Base-by-base conservation (phyloP, 2,888 invertebrate species). In the Cephus runcator region DNA sequence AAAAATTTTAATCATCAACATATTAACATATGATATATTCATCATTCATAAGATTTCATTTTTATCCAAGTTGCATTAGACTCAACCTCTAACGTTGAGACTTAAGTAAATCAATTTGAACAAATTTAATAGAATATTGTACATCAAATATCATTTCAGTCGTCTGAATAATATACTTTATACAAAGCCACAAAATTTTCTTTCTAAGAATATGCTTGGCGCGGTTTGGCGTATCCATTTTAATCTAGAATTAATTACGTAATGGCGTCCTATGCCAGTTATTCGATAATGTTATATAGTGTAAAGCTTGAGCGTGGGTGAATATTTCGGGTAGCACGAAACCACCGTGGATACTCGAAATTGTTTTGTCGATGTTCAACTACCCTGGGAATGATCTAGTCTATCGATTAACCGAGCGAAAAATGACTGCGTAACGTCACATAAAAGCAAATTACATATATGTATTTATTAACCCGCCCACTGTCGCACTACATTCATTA, bases 181-280 rank as follows among this genome's bases (percentile, higher is more conserved):
- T 40, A 40, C 4, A 4, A 40, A 40, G 40, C 2, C 23, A 9
- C 23, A 6, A 56, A 56, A 31, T 71, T 34, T 0, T 31, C 30
- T 4, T 35, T 73, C 74, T 15, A 34, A 73, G 34, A 34, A 23
- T 23, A 34, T 33, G 34, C n/a, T 33, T 34, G 12, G 35, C 9
- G 74, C 12, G 12, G 35, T 73, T 34, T 34, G 9, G 3, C 30
- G 35, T 73, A 35, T 35, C 4, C n/a, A 34, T 34, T 73, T 73
- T 73, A 9, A 23, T 30, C 34, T 12, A 11, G n/a, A 73, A 73
- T 73, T 73, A 73, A 73, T 73, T 73, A 73, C 33, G 74, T 34
- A 34, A 34, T 30, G 23, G 23, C 74, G 34, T 33, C 34, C 31
- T 34, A 34, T 34, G 9, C 30, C 23, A 34, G 35, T 73, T 73